These are phyloP conservation scores for Campopleginae sp. DNA, from an alignment of 2,888 invertebrate species.

Conservation along the genomic window DNA sequence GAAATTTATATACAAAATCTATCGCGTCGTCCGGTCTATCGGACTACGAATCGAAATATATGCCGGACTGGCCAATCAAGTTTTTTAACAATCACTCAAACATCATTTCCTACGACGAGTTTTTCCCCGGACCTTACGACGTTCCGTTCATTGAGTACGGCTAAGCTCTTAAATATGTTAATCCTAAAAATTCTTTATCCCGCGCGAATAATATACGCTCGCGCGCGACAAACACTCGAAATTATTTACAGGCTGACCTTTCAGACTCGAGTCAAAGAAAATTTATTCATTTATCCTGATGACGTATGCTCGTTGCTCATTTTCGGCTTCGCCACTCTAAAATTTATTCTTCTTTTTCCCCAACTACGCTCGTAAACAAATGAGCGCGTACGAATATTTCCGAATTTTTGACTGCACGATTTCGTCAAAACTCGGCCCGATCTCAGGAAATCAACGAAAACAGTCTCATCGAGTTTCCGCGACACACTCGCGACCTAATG, in stretches of 20 bases:
- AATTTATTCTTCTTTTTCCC: neutral
- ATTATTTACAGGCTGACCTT: conserved; percentile 8
- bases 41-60: neutral
- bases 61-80: neutral
- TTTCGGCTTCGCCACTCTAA: neutral
- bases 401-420: too few relatives aligned
- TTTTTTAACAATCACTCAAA: neutral
- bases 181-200: neutral
- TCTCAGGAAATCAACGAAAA: too few relatives aligned
- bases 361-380: neutral
- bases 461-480: too few relatives aligned
- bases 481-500: too few relatives aligned
- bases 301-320: neutral
- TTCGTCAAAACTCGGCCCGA: too few relatives aligned
- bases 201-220: neutral
- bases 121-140: neutral
- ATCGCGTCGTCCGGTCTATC: neutral
- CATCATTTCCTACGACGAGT: neutral
- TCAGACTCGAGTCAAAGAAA: neutral
- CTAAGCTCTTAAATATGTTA: neutral
- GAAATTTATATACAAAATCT: neutral
- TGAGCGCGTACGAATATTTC: neutral
- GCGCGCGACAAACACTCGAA: neutral
- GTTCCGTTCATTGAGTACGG: neutral
- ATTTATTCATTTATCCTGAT: neutral